Evolutionary conservation across 2,888 invertebrate species (phyloP), one percentile per base, ranked within the genome.

Genomic region (Luffia ferchaultella): DNA sequence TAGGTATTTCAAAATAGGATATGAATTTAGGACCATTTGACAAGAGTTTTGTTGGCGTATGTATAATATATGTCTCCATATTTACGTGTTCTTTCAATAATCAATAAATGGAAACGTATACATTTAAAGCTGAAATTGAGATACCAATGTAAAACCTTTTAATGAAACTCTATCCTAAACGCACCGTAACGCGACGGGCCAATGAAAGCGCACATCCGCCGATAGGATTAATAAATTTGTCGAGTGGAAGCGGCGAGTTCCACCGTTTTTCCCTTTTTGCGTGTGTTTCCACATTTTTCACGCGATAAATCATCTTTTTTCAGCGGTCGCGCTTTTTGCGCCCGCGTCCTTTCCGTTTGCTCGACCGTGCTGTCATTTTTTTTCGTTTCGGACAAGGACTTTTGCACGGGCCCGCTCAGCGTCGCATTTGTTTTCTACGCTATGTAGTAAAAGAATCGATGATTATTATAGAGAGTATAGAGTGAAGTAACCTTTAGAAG

Each of bases 201-300:
- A 68, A 70, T 65, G 65, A 65, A 66, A 65, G 59, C 67, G 62
- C 58, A 2, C 44, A 42, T 47, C 64, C 64, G 59, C 61, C 68
- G 73, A 70, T 76, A 73, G 75, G 73, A 76, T 80, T 82, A 82
- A 82, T 80, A 79, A 78, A 80, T 82, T 78, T 74, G 80, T 79
- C 73, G 73, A 72, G 76, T 73, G 75, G 72, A 74, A 78, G 74
- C 63, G 68, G 41, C 9, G 48, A 48, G 48, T 48, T 42, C 18
- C 78, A 74, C 74, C 75, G 64, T 65, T 64, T n/a, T 70, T 70
- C 62, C 72, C 73, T 76, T 78, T 77, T 70, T 77, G 73, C 74
- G 78, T 76, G 78, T 80, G 77, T 79, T 82, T 82, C 75, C 79
- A 80, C 83, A 84, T 84, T 83, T 85, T 85, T 84, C 83, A 78